These are phyloP conservation scores for Cepaea hortensis DNA, from an alignment of 2,888 invertebrate species.

Conservation along the genomic window DNA sequence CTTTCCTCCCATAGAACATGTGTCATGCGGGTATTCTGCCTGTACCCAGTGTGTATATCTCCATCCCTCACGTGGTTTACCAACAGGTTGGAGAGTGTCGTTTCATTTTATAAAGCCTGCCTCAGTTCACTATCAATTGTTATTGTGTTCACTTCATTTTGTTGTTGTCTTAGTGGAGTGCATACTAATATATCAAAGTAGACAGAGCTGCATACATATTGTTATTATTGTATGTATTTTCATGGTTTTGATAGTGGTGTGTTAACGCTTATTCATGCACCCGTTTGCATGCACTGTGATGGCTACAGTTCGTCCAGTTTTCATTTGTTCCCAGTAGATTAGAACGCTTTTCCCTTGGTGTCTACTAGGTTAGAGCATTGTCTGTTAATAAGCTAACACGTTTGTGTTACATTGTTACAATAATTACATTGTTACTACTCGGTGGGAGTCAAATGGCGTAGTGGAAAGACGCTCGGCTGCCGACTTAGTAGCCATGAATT, in stretches of 20 bases:
- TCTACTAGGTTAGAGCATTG: too few species aligned
- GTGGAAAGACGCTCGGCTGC: too few species aligned
- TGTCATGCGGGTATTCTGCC: conserved; percentile 68
- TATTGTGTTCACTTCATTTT: neutral
- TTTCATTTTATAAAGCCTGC: conserved; percentile 5
- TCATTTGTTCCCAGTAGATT: neutral
- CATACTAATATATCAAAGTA: neutral
- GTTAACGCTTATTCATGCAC: neutral
- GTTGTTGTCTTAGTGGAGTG: neutral
- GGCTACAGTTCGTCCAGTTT: neutral
- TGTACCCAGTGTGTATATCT: conserved; percentile 71
- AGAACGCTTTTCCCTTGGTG: neutral
- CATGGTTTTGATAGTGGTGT: neutral
- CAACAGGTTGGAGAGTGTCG: conserved; percentile 63
- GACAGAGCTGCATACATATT: too few species aligned
- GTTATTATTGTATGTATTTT: neutral
- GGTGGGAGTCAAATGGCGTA: too few species aligned
- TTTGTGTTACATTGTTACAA: too few species aligned
- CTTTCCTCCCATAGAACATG: conserved; percentile 72
- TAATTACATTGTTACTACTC: too few species aligned
- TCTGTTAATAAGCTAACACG: too few species aligned
- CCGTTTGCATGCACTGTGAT: neutral
- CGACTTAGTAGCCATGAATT: too few species aligned
- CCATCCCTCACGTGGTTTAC: conserved; percentile 70
- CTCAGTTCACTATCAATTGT: too few species aligned